Evolutionary conservation across 1,140 invertebrate genomes (phyloP).

Genomic region (Pantala flavescens): DNA sequence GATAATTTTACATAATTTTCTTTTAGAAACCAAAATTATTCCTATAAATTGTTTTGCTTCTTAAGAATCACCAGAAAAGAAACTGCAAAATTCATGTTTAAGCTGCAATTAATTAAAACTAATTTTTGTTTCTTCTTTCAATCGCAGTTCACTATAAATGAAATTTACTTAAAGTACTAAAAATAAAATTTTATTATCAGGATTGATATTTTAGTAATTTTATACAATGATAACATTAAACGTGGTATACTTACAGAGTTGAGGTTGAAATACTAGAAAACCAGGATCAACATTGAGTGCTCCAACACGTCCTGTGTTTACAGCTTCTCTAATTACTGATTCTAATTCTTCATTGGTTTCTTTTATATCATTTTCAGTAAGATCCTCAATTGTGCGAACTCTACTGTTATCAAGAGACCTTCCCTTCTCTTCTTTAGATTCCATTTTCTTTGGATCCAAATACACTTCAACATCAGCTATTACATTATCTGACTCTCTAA

Average conservation of each 20-base stretch:
- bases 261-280: conserved; percentile 56
- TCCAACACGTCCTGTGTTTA: conserved; percentile 60
- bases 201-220: too few species aligned
- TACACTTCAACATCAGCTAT: conserved; percentile 54
- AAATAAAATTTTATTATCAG: too few species aligned
- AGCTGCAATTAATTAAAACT: too few species aligned
- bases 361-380: conserved; percentile 21
- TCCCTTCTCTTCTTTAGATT: conserved; percentile 47
- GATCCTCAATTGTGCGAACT: conserved; percentile 16
- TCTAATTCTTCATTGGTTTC: conserved; percentile 39
- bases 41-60: too few species aligned
- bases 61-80: too few species aligned
- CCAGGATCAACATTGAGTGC: conserved; percentile 65
- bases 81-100: too few species aligned
- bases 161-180: too few species aligned
- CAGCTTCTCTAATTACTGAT: conserved; percentile 51
- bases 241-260: conserved; percentile 30
- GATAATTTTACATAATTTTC: too few species aligned
- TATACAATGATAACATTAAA: too few species aligned
- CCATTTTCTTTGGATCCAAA: conserved; percentile 39
- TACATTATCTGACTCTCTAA: conserved; percentile 45
- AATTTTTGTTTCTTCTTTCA: too few species aligned
- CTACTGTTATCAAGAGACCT: conserved; percentile 34
- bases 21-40: too few species aligned
- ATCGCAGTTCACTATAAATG: too few species aligned